phyloP scores from a whole-genome alignment of 2,113 vertebrate species.

The Epinephelus lanceolatus region DNA sequence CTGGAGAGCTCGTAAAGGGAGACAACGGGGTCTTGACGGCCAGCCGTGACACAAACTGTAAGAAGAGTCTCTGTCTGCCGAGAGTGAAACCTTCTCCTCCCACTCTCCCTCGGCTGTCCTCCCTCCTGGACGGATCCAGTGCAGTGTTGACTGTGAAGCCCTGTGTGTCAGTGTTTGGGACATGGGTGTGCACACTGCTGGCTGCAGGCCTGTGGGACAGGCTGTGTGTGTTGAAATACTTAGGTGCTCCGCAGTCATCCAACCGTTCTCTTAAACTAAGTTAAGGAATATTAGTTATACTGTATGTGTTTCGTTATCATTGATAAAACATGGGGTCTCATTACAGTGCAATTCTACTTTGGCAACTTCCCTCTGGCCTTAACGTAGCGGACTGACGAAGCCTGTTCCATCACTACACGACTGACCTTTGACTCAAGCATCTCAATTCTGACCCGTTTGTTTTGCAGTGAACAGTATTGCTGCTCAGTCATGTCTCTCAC shows the following conservation, averaged over 20 bases:
- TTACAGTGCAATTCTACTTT: constrained; percentile 42
- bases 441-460: constrained; percentile 1
- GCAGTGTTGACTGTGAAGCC: constrained; percentile 62
- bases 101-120: constrained; percentile 25
- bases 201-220: constrained; percentile 61
- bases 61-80: constrained; percentile 42
- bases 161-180: constrained; percentile 57
- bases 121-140: constrained; percentile 56
- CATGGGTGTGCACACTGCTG: constrained; percentile 33
- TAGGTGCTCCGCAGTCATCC: constrained; percentile 65
- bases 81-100: constrained; percentile 27
- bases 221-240: constrained; percentile 58
- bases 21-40: constrained; percentile 36
- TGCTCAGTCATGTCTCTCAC: constrained; percentile 15
- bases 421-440: constrained; percentile 29
- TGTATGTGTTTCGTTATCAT: constrained; percentile 46
- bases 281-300: constrained; percentile 51
- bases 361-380: constrained; percentile 66
- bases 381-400: constrained; percentile 60
- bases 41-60: constrained; percentile 52
- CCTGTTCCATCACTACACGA: constrained; percentile 10
- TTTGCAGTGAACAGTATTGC: constrained; percentile 30
- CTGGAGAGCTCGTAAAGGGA: constrained; percentile 92
- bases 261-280: constrained; percentile 48
- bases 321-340: constrained; percentile 35